A percentile compares a stretch with the other conserved stretches of the same genome.
phyloP scores from a whole-genome alignment of 1,140 invertebrate species.

The Metopolophium dirhodum region DNA sequence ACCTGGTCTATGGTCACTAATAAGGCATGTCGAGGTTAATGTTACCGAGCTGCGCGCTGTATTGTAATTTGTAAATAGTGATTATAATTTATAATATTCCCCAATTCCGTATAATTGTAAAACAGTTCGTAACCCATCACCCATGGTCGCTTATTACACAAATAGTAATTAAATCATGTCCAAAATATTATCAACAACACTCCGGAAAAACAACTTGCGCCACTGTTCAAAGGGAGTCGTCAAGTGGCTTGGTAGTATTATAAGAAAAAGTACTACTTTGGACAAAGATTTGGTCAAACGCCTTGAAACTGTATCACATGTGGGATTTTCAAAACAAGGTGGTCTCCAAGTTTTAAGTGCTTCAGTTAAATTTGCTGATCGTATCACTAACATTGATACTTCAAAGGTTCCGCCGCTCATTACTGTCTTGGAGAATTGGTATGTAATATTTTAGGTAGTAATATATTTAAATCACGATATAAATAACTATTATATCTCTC shows the following conservation, averaged over 20 bases:
- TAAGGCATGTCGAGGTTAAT: too few species aligned
- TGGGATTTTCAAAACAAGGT: constrained; percentile 36
- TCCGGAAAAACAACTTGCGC: neutral
- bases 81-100: too few species aligned
- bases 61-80: too few species aligned
- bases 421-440: constrained; percentile 46
- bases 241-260: neutral
- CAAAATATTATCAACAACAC: neutral
- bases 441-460: neutral
- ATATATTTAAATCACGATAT: too few species aligned
- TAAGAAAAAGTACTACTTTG: neutral
- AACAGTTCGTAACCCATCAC: neutral
- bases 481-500: neutral
- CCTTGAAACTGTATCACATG: constrained; percentile 39
- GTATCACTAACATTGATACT: constrained; percentile 16
- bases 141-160: neutral
- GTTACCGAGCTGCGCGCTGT: too few species aligned
- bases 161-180: neutral
- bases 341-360: constrained; percentile 30
- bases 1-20: too few species aligned
- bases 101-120: neutral
- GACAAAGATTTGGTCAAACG: constrained; percentile 39
- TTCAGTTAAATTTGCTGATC: constrained; percentile 45
- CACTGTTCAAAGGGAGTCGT: neutral
- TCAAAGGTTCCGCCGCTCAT: neutral